Base-by-base conservation (phyloP, 2,797 vertebrate species). In the Hoplostethus mediterraneus region DNA sequence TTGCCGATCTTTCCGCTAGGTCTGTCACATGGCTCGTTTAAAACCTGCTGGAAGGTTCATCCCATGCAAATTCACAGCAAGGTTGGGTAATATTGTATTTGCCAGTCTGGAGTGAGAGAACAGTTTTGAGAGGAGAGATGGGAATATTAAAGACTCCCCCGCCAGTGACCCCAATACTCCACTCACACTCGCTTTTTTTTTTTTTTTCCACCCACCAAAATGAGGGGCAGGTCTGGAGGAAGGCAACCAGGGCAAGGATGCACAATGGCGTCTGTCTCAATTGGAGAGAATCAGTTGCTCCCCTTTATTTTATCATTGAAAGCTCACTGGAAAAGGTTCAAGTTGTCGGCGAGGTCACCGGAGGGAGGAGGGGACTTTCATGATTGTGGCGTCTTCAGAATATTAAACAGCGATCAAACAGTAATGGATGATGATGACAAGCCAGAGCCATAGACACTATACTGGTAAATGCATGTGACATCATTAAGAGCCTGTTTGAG, bases 21-120 rank as follows among this genome's bases (percentile, higher is more conserved):
- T 54, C 30, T 57, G 25, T 57, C 6, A 64, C 48, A 59, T 12
- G 58, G n/a, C 71, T 69, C 6, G 28, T 62, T 53, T 16, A 60
- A 77, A 68, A 17, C 59, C 30, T 31, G 8, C 45, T 9, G 53
- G 59, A 64, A 14, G 51, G 13, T 33, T 33, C 33, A 33, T 33
- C 33, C 33, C 45, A 14, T 4, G 4, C 36, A n/a, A 16, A 53
- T 54, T 61, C 45, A 49, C 0, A 49, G 11, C 17, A 36, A 64
- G 45, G 11, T 42, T 31, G 40, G 48, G 42, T 54, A 49, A 48
- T 28, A 13, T 12, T 52, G 42, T 38, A 6, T n/a, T 60, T 33
- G 33, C 33, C 33, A 4, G 33, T 33, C 33, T 6, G 33, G 33
- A 33, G 33, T 33, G 33, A 33, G 33, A 3, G 33, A 33, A 33